Evolutionary conservation across 2,888 invertebrate genomes (phyloP).

Genomic region (Myathropa florea): DNA sequence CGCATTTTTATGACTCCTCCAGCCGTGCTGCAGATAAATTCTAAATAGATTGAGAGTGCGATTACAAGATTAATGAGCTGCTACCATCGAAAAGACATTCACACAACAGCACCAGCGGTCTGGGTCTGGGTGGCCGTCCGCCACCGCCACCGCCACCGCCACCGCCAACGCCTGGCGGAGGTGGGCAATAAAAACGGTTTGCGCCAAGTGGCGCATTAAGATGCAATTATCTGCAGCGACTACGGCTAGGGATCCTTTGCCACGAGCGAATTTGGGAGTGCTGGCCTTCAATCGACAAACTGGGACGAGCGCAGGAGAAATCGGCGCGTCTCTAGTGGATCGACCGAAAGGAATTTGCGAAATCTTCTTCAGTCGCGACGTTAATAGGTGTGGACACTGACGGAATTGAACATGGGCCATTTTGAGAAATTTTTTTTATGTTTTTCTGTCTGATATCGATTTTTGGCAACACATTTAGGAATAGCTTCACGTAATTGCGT

Average conservation of each 20-base stretch:
- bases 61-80: slow-evolving; percentile 61
- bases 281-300: neutral
- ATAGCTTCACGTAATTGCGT: slow-evolving; percentile 23
- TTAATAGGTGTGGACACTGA: neutral
- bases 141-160: neutral
- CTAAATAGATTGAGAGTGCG: slow-evolving; percentile 60
- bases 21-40: slow-evolving; percentile 58
- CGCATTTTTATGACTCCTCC: slow-evolving; percentile 57
- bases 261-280: neutral
- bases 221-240: neutral
- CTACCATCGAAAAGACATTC: slow-evolving; percentile 58
- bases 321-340: slow-evolving; percentile 6
- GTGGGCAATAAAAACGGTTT: slow-evolving; percentile 4
- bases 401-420: slow-evolving; percentile 20
- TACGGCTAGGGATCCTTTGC: slow-evolving; percentile 7
- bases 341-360: slow-evolving; percentile 2
- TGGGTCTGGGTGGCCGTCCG: neutral
- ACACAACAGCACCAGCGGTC: slow-evolving; percentile 3
- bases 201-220: slow-evolving; percentile 3
- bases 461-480: slow-evolving; percentile 28
- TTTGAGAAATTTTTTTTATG: slow-evolving; percentile 24
- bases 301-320: slow-evolving; percentile 21
- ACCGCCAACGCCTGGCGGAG: neutral
- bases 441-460: neutral
- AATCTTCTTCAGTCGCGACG: neutral